Evolutionary conservation across 2,888 invertebrate genomes (phyloP).

Genomic region (Aethes cnicana): DNA sequence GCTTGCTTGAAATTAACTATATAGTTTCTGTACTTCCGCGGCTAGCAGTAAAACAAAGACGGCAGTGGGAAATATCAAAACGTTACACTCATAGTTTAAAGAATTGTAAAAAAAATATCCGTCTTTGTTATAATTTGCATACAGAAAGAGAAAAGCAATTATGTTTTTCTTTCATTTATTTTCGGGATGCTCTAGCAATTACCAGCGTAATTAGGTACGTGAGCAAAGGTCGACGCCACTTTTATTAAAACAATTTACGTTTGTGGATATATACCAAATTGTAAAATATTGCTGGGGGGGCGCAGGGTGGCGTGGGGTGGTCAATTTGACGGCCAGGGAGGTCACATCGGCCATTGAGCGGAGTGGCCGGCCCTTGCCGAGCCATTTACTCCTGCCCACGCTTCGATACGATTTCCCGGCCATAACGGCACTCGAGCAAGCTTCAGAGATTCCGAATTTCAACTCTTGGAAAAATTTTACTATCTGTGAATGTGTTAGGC

Average conservation of each 20-base stretch:
- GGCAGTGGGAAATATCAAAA: no score
- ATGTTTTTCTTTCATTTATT: no score
- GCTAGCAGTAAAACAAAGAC: no score
- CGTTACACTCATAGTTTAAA: no score
- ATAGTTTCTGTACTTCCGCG: no score
- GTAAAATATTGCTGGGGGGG: slow-evolving; percentile 20
- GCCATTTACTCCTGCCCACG: slow-evolving; percentile 41
- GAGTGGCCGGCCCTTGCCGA: slow-evolving; percentile 36
- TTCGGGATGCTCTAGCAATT: no score
- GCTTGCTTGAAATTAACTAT: no score
- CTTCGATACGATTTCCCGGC: slow-evolving; percentile 37
- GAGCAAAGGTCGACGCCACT: slow-evolving; percentile 16
- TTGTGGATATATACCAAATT: slow-evolving; percentile 11
- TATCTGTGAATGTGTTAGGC: no score
- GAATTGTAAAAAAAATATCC: no score
- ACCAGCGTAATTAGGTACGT: slow-evolving; percentile 10
- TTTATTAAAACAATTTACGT: slow-evolving; percentile 28
- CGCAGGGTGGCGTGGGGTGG: slow-evolving; percentile 21
- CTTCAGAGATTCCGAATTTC: slow-evolving; percentile 14
- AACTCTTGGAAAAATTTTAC: no score
- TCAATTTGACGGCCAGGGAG: slow-evolving; percentile 13
- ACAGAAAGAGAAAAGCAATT: no score
- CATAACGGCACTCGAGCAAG: slow-evolving; percentile 12
- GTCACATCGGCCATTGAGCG: slow-evolving; percentile 31
- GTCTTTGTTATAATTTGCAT: no score